Percentiles rank a stretch among this genome's conserved stretches.
These are phyloP conservation scores for Lamellibrachia luymesi DNA, from an alignment of 1,140 invertebrate species.

Conservation along the genomic window DNA sequence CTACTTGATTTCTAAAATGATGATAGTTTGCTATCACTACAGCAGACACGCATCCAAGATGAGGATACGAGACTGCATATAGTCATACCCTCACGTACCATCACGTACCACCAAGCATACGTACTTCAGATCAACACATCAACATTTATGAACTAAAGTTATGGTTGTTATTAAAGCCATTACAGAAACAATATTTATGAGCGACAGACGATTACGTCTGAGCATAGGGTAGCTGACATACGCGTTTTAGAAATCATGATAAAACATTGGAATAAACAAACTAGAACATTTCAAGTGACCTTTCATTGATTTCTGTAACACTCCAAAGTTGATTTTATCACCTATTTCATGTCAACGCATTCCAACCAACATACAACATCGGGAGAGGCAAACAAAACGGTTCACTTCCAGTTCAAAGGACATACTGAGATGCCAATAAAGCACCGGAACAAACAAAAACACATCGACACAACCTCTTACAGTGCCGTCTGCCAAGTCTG, in stretches of 20 bases:
- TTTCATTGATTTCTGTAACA: not conserved
- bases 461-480: not conserved
- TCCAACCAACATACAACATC: not conserved
- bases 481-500: not conserved
- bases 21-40: not conserved
- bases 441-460: not conserved
- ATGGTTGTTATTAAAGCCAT: not conserved
- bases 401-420: not conserved
- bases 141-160: not conserved
- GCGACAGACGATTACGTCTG: not conserved
- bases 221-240: not conserved
- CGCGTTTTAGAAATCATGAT: too few relatives aligned
- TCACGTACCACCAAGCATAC: not conserved
- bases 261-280: too few relatives aligned
- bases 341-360: not conserved
- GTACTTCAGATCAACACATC: not conserved
- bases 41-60: not conserved
- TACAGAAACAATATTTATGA: not conserved
- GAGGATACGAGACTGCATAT: not conserved
- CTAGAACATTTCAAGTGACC: not conserved
- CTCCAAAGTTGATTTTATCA: not conserved
- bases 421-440: not conserved
- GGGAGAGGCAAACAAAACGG: not conserved
- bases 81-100: not conserved
- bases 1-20: too few relatives aligned